Conservation (phyloP, 2,797 vertebrate genomes). For the Xerus rutilus region DNA sequence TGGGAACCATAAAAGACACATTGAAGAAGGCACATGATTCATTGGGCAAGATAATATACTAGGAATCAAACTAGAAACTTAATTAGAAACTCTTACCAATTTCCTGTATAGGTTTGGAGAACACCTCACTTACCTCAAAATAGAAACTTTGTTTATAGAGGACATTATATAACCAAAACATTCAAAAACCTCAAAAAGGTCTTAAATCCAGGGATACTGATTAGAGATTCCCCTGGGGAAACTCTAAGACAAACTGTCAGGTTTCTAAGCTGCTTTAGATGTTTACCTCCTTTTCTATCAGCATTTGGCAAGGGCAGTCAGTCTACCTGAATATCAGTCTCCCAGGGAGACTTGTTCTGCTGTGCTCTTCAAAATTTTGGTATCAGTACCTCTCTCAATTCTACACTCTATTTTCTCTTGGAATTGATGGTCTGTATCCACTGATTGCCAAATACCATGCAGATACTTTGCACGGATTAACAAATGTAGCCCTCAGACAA, state of each 20-base stretch:
- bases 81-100: background rate
- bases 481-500: background rate
- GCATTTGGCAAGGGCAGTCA: background rate
- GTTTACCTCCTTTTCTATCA: background rate
- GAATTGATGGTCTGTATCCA: background rate
- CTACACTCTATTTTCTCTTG: background rate
- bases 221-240: background rate
- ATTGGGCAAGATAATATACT: background rate
- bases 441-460: background rate
- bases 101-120: background rate
- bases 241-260: background rate
- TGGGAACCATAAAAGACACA: background rate
- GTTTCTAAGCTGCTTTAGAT: background rate
- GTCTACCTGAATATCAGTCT: background rate
- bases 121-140: background rate
- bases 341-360: background rate
- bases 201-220: background rate
- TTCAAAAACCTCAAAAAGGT: background rate
- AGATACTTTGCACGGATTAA: background rate
- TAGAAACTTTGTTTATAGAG: constrained; percentile 7
- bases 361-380: background rate
- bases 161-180: background rate
- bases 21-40: constrained; percentile 2
- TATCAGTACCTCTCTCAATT: too few species aligned
- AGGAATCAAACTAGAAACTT: background rate